phyloP scores from a whole-genome alignment of 2,113 vertebrate species.

The Bubo bubo region DNA sequence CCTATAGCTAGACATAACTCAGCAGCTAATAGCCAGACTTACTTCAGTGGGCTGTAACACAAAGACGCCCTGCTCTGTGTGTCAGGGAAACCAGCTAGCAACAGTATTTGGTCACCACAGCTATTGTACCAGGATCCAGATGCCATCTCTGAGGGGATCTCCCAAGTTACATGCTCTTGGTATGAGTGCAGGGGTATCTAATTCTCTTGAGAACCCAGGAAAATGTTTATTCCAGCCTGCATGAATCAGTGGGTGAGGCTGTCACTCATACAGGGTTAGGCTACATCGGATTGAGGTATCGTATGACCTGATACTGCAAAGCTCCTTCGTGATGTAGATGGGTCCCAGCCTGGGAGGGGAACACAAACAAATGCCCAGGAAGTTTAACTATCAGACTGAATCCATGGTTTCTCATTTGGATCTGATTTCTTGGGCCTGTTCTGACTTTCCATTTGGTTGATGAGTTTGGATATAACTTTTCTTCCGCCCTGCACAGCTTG shows the following conservation, averaged over 20 bases:
- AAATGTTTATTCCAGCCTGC: not conserved
- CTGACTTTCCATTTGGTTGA: not conserved
- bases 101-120: not conserved
- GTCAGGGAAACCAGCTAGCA: no score
- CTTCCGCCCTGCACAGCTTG: not conserved
- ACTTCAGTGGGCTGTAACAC: no score
- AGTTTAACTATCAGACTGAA: not conserved
- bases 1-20: not conserved
- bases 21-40: no score
- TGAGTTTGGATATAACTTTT: not conserved
- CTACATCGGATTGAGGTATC: fast-evolving
- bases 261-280: not conserved
- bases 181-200: not conserved
- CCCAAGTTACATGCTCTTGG: fast-evolving
- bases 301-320: fast-evolving
- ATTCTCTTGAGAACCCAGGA: not conserved
- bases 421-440: not conserved
- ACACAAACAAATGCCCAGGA: not conserved
- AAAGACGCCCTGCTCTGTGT: not conserved
- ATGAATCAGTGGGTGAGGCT: not conserved
- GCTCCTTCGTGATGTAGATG: not conserved
- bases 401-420: not conserved
- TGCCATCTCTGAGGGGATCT: not conserved
- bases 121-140: not conserved
- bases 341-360: not conserved